phyloP scores from a whole-genome alignment of 1,140 invertebrate species.

The Varroa destructor region DNA sequence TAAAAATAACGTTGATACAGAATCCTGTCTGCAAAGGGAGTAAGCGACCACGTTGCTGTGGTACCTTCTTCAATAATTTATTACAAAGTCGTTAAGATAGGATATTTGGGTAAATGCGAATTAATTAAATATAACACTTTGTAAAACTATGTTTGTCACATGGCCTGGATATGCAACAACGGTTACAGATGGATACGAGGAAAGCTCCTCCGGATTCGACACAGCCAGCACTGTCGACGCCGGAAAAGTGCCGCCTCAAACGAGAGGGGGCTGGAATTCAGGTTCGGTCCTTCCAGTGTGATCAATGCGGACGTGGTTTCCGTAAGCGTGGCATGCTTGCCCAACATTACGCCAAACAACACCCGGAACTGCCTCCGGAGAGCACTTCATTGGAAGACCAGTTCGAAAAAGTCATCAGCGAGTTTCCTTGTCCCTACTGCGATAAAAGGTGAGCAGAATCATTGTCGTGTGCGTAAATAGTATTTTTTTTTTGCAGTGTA shows the following conservation, averaged over 20 bases:
- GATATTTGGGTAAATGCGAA: no score
- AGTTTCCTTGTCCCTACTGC: constrained; percentile 73
- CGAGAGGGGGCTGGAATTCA: background rate
- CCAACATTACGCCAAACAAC: constrained; percentile 68
- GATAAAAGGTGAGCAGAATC: constrained; percentile 50
- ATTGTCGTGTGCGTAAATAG: background rate
- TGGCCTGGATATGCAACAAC: no score
- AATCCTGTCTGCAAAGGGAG: no score
- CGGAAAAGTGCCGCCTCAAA: constrained; percentile 6
- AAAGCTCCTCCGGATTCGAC: constrained; percentile 11
- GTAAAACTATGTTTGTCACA: no score
- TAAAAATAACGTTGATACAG: no score
- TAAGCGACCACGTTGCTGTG: no score
- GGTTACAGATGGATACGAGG: no score
- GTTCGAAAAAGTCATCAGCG: constrained; percentile 50
- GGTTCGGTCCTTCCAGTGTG: background rate
- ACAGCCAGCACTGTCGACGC: background rate
- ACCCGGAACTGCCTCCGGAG: constrained; percentile 59
- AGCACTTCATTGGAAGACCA: constrained; percentile 37
- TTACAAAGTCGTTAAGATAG: no score
- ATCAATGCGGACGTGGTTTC: background rate
- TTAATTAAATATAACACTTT: no score
- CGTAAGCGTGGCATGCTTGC: constrained; percentile 58
- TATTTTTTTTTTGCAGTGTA: background rate
- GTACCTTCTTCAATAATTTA: no score